Conservation (phyloP, 37 sponge, comb jelly and placozoan species). For the Mnemiopsis leidyi region DNA sequence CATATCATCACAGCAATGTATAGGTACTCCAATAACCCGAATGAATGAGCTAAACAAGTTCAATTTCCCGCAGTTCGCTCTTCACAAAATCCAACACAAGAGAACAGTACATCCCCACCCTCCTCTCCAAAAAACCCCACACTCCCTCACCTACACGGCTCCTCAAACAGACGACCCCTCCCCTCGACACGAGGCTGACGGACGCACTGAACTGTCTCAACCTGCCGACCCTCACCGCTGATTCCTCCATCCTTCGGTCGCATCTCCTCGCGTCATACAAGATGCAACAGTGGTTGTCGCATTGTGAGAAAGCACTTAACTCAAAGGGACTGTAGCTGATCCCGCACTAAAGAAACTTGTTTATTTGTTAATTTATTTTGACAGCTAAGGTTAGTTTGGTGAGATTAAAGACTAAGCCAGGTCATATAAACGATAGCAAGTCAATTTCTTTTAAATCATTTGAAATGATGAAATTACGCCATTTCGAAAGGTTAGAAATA, state of each 20-base stretch:
- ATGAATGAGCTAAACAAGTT: no score
- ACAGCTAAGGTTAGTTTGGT: neutral
- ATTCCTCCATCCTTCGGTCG: neutral
- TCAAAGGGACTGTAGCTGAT: neutral
- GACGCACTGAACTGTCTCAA: neutral
- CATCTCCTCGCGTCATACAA: neutral
- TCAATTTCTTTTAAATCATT: no score
- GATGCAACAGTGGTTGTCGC: constrained; percentile 11
- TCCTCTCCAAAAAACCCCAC: neutral
- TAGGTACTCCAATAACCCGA: no score
- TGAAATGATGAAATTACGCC: no score
- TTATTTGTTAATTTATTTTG: constrained; percentile 35
- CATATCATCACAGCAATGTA: no score
- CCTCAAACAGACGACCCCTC: neutral
- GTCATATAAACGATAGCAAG: no score
- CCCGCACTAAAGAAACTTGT: no score
- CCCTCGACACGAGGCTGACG: neutral
- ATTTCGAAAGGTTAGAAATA: no score
- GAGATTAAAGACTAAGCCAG: no score
- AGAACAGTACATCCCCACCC: neutral
- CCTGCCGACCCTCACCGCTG: neutral
- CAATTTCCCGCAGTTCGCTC: neutral
- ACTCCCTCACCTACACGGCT: neutral
- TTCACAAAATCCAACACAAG: neutral
- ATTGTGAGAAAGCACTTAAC: neutral